phyloP scores from a whole-genome alignment of 2,888 invertebrate genomes.

The Venustoraphidia nigricollis region DNA sequence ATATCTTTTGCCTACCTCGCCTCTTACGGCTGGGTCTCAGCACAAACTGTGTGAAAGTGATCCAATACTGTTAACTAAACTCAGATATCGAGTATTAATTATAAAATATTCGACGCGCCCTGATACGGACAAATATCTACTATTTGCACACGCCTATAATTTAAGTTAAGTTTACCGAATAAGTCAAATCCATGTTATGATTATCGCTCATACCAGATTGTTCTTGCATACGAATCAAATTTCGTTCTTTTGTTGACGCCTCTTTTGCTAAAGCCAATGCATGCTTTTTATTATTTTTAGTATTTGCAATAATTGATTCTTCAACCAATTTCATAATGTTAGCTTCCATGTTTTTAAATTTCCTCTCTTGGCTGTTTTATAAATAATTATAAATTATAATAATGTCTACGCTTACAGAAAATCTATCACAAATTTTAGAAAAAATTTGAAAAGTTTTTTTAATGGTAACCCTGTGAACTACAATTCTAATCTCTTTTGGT shows the following conservation, averaged over 20 bases:
- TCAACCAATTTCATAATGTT: conserved; percentile 83
- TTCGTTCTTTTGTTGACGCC: conserved; percentile 84
- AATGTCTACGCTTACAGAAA: not conserved
- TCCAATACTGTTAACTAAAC: no score
- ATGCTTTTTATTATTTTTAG: conserved; percentile 41
- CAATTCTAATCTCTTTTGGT: no score
- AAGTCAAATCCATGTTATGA: conserved; percentile 90
- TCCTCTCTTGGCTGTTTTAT: conserved; percentile 68
- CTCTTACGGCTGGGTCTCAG: no score
- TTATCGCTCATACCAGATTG: conserved; percentile 79
- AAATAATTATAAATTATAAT: conserved; percentile 4
- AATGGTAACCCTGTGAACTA: no score
- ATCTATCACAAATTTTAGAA: no score
- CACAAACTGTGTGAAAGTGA: no score
- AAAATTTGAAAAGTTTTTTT: no score
- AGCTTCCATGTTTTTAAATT: conserved; percentile 73
- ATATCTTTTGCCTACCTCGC: no score
- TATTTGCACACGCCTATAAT: no score
- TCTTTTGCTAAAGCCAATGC: conserved; percentile 91
- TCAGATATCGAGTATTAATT: no score
- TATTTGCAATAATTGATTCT: conserved; percentile 65
- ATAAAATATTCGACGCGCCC: no score
- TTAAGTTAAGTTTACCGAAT: conserved; percentile 46
- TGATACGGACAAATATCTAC: no score
- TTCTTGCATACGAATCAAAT: conserved; percentile 79